Percentiles rank a stretch among this genome's conserved stretches.
Evolutionary conservation across 2,888 invertebrate species (phyloP).

Genomic region (Sinodicranocentrus sp.): DNA sequence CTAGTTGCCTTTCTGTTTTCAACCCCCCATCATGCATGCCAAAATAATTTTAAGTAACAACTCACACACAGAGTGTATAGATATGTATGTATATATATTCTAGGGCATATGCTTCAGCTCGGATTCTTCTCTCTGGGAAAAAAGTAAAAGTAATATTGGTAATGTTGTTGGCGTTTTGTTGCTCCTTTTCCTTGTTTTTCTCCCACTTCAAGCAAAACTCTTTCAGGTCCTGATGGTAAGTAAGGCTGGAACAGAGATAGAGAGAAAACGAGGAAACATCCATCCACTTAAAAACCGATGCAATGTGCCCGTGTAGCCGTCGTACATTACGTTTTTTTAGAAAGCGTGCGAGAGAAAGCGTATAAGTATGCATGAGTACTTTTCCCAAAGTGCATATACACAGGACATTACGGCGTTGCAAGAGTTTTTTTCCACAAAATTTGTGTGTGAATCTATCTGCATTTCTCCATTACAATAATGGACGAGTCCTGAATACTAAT

Average conservation of each 20-base stretch:
- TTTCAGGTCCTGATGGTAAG: slow-evolving; percentile 20
- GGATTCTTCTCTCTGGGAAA: background rate
- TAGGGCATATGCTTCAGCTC: slow-evolving; percentile 17
- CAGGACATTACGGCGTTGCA: slow-evolving; percentile 13
- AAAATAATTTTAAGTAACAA: slow-evolving; percentile 53
- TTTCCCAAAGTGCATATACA: background rate
- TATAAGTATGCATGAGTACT: slow-evolving; percentile 54
- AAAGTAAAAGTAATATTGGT: slow-evolving; percentile 44
- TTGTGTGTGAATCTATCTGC: slow-evolving; percentile 62
- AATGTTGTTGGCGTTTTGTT: slow-evolving; percentile 51
- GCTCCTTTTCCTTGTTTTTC: slow-evolving; percentile 48
- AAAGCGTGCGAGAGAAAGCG: slow-evolving; percentile 23
- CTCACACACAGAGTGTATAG: slow-evolving; percentile 9
- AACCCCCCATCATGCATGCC: slow-evolving; percentile 47
- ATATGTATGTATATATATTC: background rate
- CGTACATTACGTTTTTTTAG: slow-evolving; percentile 30
- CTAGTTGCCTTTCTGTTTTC: slow-evolving; percentile 37
- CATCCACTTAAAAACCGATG: slow-evolving; percentile 65
- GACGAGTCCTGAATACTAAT: slow-evolving; percentile 69
- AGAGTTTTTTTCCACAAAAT: slow-evolving; percentile 61
- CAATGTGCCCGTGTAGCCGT: slow-evolving; percentile 24
- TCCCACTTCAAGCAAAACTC: slow-evolving; percentile 30
- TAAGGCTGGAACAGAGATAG: slow-evolving; percentile 17
- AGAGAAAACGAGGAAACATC: slow-evolving; percentile 43
- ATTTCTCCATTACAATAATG: slow-evolving; percentile 72